These are phyloP conservation scores for Lepilemur ruficaudatus DNA, from an alignment of 2,797 vertebrate genomes.

Conservation along the genomic window DNA sequence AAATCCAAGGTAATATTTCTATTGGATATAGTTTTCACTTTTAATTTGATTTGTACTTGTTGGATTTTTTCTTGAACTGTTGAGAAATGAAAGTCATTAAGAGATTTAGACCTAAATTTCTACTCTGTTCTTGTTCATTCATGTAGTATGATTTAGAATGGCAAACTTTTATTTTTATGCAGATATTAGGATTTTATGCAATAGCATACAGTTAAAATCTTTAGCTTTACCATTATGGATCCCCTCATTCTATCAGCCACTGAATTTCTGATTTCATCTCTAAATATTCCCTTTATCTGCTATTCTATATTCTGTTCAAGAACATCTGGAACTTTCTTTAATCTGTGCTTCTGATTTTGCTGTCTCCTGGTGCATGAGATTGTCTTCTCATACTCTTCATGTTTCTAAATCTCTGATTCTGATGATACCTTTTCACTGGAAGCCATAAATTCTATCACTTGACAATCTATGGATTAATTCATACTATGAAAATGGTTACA, in stretches of 20 bases:
- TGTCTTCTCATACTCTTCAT: neutral
- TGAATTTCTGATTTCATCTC: neutral
- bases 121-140: neutral
- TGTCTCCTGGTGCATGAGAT: neutral
- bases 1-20: neutral
- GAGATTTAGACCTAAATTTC: neutral
- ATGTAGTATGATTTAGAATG: neutral
- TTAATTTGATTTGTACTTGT: conserved; percentile 25
- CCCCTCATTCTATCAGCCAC: neutral
- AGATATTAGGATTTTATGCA: neutral
- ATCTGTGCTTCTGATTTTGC: neutral
- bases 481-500: neutral
- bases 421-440: neutral
- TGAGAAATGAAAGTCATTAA: conserved; percentile 9
- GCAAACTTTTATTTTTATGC: neutral
- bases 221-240: neutral
- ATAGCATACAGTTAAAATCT: neutral
- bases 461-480: neutral
- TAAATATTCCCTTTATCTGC: neutral
- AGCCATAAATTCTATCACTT: neutral
- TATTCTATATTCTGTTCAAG: neutral
- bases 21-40: neutral
- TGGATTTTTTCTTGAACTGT: neutral
- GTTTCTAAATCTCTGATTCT: neutral
- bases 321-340: neutral